Evolutionary conservation across 2,888 invertebrate species (phyloP), one percentile per base, ranked within the genome.

Genomic region (Hedychridium roseum): DNA sequence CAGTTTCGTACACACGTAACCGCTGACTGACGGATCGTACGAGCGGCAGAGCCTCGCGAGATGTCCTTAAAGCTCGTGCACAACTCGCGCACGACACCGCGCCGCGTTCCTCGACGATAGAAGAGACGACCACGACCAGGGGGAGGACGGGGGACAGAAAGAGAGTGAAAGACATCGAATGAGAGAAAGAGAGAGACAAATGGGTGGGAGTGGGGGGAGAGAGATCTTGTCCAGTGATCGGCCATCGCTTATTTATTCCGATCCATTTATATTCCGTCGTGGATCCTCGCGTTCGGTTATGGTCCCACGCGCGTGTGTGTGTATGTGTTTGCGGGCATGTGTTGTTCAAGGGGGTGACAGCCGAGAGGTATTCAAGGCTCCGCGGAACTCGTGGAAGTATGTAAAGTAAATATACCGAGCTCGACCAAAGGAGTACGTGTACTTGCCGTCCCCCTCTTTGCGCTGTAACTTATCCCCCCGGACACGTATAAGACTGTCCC

Each of bases 1-100:
- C 17, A 20, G 26, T 43, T 26, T 51, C 36, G 41, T 35, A 39
- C 36, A 36, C 34, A 30, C 36, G 34, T 43, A 37, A 20, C 32
- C 6, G 7, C 37, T 48, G 46, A 54, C 38, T 36, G 54, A 50
- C 48, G 47, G 48, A 54, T 43, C 47, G 40, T 41, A 43, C 35
- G 15, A 27, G 31, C 41, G 38, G 40, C 20, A 9, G 9, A 5
- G 5, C 9, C 23, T 23, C 23, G 23, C 40, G 40, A 15, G 34
- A 34, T 30, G 26, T 18, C 42, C 15, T 49, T 15, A n/a, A 17
- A 7, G 11, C 9, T 27, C 17, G 21, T 21, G 35, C 35, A 14
- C 28, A 27, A n/a, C 4, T 14, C 14, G 12, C 31, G 7, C 14
- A 31, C n/a, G 31, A 2, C n/a, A 14, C 12, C 12, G 7, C 17